phyloP scores from a whole-genome alignment of 2,797 vertebrate genomes.

The Squalus acanthias region DNA sequence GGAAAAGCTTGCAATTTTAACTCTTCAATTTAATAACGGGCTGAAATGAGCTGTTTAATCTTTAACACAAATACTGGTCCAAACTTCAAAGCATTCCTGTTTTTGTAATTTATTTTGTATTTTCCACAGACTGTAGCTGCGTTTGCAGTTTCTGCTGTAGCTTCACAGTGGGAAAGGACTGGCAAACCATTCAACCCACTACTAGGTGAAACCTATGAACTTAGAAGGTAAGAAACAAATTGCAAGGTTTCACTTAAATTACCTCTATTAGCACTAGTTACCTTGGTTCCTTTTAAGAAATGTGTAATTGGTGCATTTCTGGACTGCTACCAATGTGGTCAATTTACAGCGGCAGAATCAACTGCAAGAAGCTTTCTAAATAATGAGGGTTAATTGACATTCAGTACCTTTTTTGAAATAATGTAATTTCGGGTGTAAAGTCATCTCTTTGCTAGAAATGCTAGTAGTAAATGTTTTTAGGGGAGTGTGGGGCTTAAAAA shows the following conservation, averaged over 20 bases:
- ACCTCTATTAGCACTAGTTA: not conserved
- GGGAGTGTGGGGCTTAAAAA: not conserved
- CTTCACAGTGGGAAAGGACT: constrained; percentile 96
- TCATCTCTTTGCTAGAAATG: not conserved
- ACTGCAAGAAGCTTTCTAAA: not conserved
- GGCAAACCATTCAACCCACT: constrained; percentile 97
- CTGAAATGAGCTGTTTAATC: not conserved
- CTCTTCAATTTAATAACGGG: not conserved
- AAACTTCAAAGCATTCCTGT: not conserved
- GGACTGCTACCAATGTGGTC: not conserved
- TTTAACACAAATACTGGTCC: not conserved
- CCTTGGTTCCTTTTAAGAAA: not conserved
- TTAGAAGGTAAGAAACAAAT: constrained; percentile 68
- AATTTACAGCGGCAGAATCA: not conserved
- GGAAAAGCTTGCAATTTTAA: not conserved
- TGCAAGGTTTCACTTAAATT: not conserved
- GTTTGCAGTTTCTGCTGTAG: constrained; percentile 93
- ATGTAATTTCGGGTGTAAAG: not conserved
- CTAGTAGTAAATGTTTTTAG: not conserved
- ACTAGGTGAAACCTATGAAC: constrained; percentile 90
- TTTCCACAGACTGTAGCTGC: constrained; percentile 79
- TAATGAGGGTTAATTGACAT: not conserved
- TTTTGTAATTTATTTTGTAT: not conserved
- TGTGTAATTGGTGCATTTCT: not conserved
- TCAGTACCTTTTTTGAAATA: not conserved